Evolutionary conservation across 2,888 invertebrate species (phyloP), one percentile per base, ranked within the genome.

Genomic region (Chloromyia formosa): DNA sequence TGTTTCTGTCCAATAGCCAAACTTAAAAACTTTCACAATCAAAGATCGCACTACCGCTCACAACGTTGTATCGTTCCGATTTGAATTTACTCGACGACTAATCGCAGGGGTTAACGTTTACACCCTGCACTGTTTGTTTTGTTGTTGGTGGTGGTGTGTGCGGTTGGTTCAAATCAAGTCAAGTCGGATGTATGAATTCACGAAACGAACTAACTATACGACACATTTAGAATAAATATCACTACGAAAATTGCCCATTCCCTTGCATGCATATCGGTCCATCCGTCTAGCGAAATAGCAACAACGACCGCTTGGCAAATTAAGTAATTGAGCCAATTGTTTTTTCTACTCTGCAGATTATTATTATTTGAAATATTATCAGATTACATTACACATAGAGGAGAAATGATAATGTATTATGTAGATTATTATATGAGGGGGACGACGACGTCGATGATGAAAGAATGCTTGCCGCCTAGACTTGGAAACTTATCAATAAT

Each of bases 261-360:
- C 68, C 58, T 71, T 56, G 56, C 56, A 14, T 54, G 54, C 23
- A 60, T 60, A 14, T 23, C 27, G 60, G 12, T 23, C 27, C 49
- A 66, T 20, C 27, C 66, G 22, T 40, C 16, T 61, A 66, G n/a
- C 45, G 49, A 40, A 49, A 49, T 49, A 49, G 23, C 66, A 18
- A 45, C 49, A 66, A 66, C 12, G 18, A 66, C n/a, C 16, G 20
- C 45, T 45, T 49, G 66, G 49, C 66, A 80, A 83, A 84, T 84
- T 83, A 82, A 81, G 79, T 83, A 84, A 84, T 84, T 83, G 82
- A 82, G 76, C 76, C 82, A 82, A 83, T 83, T 83, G 78, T 82
- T 81, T 80, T 82, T 79, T 77, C 78, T 77, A 78, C 74, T 71
- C 22, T 35, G 20, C 14, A 14, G 54, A 35, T 71, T 56, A 56